These are phyloP conservation scores for Rhinoraja longicauda DNA, from an alignment of 2,797 vertebrate species.

Conservation along the genomic window DNA sequence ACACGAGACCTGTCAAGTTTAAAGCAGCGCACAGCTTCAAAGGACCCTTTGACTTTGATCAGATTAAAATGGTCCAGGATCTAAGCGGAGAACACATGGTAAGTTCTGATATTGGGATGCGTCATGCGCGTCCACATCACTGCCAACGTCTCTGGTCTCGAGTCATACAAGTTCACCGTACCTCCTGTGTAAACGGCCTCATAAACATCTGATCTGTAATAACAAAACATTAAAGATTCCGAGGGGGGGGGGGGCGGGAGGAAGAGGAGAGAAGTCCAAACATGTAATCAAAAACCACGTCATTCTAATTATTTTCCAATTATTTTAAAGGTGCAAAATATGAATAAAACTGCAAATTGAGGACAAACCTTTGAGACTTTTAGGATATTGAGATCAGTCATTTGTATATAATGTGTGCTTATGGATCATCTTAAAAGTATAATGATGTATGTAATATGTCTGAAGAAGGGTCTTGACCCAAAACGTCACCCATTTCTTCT, in stretches of 20 bases:
- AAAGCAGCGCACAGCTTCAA: conserved; percentile 97
- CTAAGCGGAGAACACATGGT: conserved; percentile 97
- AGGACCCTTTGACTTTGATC: conserved; percentile 97
- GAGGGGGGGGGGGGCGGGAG: not conserved
- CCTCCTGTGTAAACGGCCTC: not conserved
- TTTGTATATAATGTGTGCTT: not conserved
- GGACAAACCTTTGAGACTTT: not conserved
- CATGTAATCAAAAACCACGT: not conserved
- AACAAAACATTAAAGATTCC: not conserved
- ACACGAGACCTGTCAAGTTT: conserved; percentile 91
- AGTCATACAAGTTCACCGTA: no score
- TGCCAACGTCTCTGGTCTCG: not conserved
- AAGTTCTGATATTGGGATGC: conserved; percentile 43
- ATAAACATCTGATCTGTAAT: not conserved
- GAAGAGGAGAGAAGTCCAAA: not conserved
- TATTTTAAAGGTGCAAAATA: not conserved
- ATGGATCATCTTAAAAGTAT: no score
- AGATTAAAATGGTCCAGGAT: conserved; percentile 94
- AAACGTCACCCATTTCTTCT: no score
- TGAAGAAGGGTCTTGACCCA: no score
- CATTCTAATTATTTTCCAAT: not conserved
- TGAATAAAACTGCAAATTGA: not conserved
- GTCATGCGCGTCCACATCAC: not conserved
- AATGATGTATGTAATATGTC: no score
- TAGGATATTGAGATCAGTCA: not conserved